Evolutionary conservation across 1,140 invertebrate species (phyloP).

Genomic region (Odontomachus brunneus): DNA sequence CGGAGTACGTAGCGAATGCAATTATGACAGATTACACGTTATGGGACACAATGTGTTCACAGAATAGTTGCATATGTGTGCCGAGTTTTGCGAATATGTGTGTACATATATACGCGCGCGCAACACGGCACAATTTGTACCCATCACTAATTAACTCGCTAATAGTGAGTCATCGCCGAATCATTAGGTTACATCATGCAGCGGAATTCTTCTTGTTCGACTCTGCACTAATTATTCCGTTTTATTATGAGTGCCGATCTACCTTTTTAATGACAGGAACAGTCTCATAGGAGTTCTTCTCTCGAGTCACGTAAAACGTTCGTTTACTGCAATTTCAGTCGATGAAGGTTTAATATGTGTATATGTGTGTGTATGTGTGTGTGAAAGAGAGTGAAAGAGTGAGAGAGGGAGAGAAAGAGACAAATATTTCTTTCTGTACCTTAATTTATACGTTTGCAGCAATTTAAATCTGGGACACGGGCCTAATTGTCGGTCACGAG

Average conservation of each 20-base stretch:
- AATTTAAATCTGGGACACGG: neutral
- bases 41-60: slow-evolving; percentile 46
- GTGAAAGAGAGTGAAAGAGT: too few relatives aligned
- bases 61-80: slow-evolving; percentile 21
- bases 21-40: slow-evolving; percentile 67
- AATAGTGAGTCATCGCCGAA: slow-evolving; percentile 65
- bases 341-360: neutral
- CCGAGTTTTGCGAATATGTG: neutral
- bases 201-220: slow-evolving; percentile 33
- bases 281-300: neutral
- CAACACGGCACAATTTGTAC: slow-evolving; percentile 65
- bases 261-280: slow-evolving; percentile 30
- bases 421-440: neutral
- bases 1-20: slow-evolving; percentile 49
- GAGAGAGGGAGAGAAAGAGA: neutral
- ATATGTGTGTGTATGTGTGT: too few relatives aligned
- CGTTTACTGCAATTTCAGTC: slow-evolving; percentile 6
- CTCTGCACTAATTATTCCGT: slow-evolving; percentile 27
- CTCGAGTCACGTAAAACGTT: slow-evolving; percentile 37
- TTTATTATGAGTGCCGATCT: slow-evolving; percentile 50
- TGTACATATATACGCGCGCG: slow-evolving; percentile 19
- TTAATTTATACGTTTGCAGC: neutral
- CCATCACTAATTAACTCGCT: slow-evolving; percentile 68
- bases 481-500: too few relatives aligned
- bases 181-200: slow-evolving; percentile 47